phyloP scores from a whole-genome alignment of 2,797 vertebrate genomes.

The Chelon auratus region DNA sequence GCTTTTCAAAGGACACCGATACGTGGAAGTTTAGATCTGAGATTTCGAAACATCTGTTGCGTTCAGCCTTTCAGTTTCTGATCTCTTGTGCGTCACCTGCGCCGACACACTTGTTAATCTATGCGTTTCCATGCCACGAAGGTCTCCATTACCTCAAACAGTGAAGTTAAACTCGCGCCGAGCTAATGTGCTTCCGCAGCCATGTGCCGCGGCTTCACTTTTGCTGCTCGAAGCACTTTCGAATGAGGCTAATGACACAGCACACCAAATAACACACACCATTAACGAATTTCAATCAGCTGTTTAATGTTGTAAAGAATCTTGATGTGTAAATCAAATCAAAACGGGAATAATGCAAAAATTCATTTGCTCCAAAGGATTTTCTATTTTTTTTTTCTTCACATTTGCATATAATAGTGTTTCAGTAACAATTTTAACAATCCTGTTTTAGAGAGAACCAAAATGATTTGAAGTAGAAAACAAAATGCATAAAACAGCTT shows the following conservation, averaged over 20 bases:
- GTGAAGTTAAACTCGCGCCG: slow-evolving; percentile 48
- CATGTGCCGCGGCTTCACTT: slow-evolving; percentile 53
- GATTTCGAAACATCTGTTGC: background rate
- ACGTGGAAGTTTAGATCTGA: background rate
- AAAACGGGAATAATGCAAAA: slow-evolving; percentile 76
- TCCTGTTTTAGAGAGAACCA: slow-evolving; percentile 76
- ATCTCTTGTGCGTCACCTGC: background rate
- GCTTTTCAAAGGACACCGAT: background rate
- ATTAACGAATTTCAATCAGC: slow-evolving; percentile 92
- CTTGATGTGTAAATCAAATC: slow-evolving; percentile 93
- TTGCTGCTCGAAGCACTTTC: slow-evolving; percentile 78
- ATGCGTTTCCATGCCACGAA: background rate
- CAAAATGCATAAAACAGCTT: slow-evolving; percentile 77
- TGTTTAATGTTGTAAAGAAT: slow-evolving; percentile 97
- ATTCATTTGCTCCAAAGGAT: slow-evolving; percentile 62
- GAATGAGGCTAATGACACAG: slow-evolving; percentile 72
- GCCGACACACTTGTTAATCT: background rate
- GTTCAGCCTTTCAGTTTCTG: background rate
- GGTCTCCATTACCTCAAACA: slow-evolving; percentile 6
- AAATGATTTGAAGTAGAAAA: slow-evolving; percentile 72
- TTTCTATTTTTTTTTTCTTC: slow-evolving; percentile 74
- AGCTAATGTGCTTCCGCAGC: slow-evolving; percentile 66
- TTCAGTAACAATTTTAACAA: slow-evolving; percentile 90
- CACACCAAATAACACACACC: slow-evolving; percentile 80
- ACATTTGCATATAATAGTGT: slow-evolving; percentile 94